A percentile compares a stretch with the other conserved stretches of the same genome.
phyloP scores from a whole-genome alignment of 2,113 vertebrate genomes.

The Psittacara wagleri region DNA sequence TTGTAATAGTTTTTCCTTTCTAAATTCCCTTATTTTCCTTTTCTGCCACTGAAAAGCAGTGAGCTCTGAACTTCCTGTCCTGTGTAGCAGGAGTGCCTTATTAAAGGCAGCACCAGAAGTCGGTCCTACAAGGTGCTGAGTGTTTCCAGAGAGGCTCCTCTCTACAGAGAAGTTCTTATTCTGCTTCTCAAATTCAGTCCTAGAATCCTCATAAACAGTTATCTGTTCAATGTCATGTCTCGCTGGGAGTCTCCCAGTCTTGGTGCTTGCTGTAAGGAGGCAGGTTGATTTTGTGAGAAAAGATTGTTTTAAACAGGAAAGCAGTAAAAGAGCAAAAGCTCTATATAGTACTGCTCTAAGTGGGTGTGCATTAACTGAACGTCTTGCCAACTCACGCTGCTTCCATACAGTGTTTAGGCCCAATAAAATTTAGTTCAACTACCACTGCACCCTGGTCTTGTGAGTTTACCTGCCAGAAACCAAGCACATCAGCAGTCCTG shows the following conservation, averaged over 20 bases:
- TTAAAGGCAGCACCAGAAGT: background rate
- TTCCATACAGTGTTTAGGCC: background rate
- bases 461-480: background rate
- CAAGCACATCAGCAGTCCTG: background rate
- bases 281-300: background rate
- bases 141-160: background rate
- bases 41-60: background rate
- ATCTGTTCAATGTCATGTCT: background rate
- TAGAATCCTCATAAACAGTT: background rate
- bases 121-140: background rate
- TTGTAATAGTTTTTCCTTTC: background rate
- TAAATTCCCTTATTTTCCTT: background rate
- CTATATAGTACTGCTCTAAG: accelerated
- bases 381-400: accelerated
- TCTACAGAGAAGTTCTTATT: background rate
- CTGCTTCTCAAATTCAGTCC: background rate
- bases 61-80: background rate
- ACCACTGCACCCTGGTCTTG: background rate
- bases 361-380: background rate
- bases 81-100: background rate
- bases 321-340: background rate
- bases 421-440: background rate
- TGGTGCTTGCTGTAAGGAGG: background rate
- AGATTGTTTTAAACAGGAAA: background rate
- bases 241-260: background rate